Evolutionary conservation across 2,888 invertebrate genomes (phyloP).

Genomic region (Lamproptera curius): DNA sequence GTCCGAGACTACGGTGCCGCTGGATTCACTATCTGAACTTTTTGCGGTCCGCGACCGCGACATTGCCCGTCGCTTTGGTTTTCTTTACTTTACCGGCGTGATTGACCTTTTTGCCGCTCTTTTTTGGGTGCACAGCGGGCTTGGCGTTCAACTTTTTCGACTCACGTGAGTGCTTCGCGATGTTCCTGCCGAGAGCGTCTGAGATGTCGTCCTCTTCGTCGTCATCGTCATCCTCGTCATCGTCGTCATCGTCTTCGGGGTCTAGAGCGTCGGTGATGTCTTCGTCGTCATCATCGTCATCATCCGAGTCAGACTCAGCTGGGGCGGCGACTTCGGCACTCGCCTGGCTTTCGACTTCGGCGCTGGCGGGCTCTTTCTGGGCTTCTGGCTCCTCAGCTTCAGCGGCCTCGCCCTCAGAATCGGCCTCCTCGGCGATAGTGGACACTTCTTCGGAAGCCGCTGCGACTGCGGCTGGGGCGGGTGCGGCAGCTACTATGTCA

Average conservation of each 20-base stretch:
- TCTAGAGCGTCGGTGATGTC: conserved; percentile 78
- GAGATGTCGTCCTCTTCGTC: conserved; percentile 82
- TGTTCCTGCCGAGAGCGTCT: conserved; percentile 79
- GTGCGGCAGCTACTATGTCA: conserved; percentile 58
- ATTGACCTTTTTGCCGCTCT: conserved; percentile 70
- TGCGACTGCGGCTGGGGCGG: conserved; percentile 42
- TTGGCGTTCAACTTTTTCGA: conserved; percentile 82
- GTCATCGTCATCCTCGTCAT: conserved; percentile 82
- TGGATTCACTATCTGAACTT: conserved; percentile 75
- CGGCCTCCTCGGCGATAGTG: conserved; percentile 45
- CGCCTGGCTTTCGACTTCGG: conserved; percentile 50
- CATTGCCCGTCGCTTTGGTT: conserved; percentile 71
- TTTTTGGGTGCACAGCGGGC: conserved; percentile 63
- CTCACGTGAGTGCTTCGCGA: conserved; percentile 86
- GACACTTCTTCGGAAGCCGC: conserved; percentile 48
- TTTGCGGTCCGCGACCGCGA: conserved; percentile 71
- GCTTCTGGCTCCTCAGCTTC: conserved; percentile 61
- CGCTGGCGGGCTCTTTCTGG: conserved; percentile 63
- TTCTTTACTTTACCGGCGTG: conserved; percentile 73
- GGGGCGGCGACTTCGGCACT: conserved; percentile 53
- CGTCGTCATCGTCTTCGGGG: conserved; percentile 82
- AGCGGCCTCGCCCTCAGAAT: conserved; percentile 56
- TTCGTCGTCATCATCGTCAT: conserved; percentile 78
- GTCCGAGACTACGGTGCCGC: conserved; percentile 46
- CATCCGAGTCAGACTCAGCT: conserved; percentile 73